Base-by-base conservation (phyloP, 2,113 vertebrate species). In the Alaudala cheleensis region DNA sequence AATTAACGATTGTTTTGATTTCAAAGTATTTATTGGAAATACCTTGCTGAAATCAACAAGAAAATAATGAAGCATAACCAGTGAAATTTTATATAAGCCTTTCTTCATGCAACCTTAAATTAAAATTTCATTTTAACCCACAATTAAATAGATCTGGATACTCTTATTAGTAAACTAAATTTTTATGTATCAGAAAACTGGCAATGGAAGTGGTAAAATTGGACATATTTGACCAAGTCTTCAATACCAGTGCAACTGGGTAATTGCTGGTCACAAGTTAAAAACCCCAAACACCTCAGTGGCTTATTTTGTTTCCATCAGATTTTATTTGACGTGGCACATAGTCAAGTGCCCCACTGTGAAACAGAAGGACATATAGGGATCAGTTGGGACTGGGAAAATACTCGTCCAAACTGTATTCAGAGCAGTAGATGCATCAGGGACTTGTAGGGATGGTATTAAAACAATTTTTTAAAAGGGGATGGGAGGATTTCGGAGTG, bases 401-500 rank as follows among this genome's bases (percentile, higher is more conserved):
- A 25, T 67, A 28, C 23, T 72, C 8, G 4, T 90, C 7, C 69
- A 57, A 82, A 90, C 45, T 24, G 1, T 50, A 9, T 77, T 67
- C 24, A 31, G 42, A 74, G 29, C 54, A 44, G 11, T 31, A 33
- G 34, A 20, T 45, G 42, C 18, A 21, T 56, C 14, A 22, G 18
- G 24, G 8, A 51, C 61, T 84, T 62, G 8, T 39, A 62, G 11
- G 13, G 15, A 61, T 57, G 2, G 4, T 56, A 53, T 61, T 34
- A 70, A 93, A 73, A 19, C 24, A 70, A 24, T 18, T 78, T 65
- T 3, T 0, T 34, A 57, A 65, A 34, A 4, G 5, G 22, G 8
- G 0, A 4, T 45, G 13, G 34, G 12, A 28, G 45, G 20, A 21
- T 13, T 13, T 45, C 1, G 0, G 14, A 45, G 15, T 12, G 45